Conservation (phyloP, 2,113 vertebrate genomes). For the Podarcis cretensis region DNA sequence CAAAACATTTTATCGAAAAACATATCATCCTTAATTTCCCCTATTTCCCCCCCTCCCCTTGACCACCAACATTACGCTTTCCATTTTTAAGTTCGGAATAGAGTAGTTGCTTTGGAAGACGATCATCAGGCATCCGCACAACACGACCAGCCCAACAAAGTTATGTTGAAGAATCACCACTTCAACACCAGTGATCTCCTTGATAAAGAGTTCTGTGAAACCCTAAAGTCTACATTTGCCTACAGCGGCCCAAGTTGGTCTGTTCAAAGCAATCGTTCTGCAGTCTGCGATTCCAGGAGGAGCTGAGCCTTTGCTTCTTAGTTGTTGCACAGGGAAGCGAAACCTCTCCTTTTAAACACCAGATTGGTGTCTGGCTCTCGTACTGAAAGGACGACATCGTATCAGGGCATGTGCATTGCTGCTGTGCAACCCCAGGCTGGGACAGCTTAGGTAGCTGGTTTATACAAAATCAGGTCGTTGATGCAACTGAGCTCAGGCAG, state of each 20-base stretch:
- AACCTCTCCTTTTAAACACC: background rate
- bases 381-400: too few species aligned
- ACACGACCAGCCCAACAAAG: too few species aligned
- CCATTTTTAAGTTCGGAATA: too few species aligned
- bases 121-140: too few species aligned
- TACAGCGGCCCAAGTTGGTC: too few species aligned
- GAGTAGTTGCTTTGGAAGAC: too few species aligned
- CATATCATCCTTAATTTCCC: too few species aligned
- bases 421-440: background rate
- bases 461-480: background rate
- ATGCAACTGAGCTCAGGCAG: background rate
- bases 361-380: background rate
- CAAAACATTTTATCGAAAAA: too few species aligned
- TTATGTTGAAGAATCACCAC: too few species aligned
- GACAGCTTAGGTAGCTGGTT: too few species aligned
- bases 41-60: too few species aligned
- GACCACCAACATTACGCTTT: too few species aligned
- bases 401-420: background rate
- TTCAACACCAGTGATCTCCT: background rate
- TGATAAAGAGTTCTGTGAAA: background rate
- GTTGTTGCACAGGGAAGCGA: background rate
- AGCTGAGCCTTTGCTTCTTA: rapidly evolving
- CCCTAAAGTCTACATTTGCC: background rate
- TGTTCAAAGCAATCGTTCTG: background rate
- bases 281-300: background rate